Evolutionary conservation across 2,797 vertebrate species (phyloP), one percentile per base, ranked within the genome.

Genomic region (Tragelaphus eurycerus): DNA sequence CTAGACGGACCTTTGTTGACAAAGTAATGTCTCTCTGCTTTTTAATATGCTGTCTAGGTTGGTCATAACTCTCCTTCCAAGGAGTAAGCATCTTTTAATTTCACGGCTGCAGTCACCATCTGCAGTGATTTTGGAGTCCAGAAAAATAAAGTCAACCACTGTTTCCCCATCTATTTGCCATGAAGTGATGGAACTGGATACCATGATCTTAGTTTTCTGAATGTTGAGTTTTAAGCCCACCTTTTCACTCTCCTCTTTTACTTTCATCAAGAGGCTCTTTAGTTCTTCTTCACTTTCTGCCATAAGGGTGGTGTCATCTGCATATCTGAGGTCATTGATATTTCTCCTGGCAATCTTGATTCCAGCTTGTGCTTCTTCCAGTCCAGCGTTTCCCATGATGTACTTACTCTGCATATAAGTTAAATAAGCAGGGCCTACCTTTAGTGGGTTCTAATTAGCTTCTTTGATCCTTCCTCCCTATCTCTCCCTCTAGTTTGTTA

Each of bases 401-500:
- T 71, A 71, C n/a, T 71, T 71, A 71, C n/a, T 71, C 64, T 71
- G 19, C 19, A 38, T 71, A 38, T 38, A 71, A 71, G 34, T 71
- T 12, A 71, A 71, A 71, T 23, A 71, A 38, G 34, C 67, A 71
- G 67, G 71, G 83, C 92, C 87, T 97, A 92, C 88, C 71, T 96
- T 95, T 97, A 96, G 96, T 81, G 71, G 31, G 2, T 48, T 97
- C 96, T 97, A 92, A 97, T 97, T 96, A 95, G 60, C 86, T 96
- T 71, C 90, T 97, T 92, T 97, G 95, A 97, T 98, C 86, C 87
- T 95, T 94, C 76, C 81, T 97, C 74, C 54, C 52, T 46, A 3
- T 90, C 43, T 94, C 27, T 92, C 96, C 60, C 78, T 92, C 93
- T 85, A 82, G 54, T 59, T 96, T 97, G 86, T 98, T 97, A 97